These are phyloP conservation scores for Crotalus viridis DNA, from an alignment of 2,113 vertebrate species.

Conservation along the genomic window DNA sequence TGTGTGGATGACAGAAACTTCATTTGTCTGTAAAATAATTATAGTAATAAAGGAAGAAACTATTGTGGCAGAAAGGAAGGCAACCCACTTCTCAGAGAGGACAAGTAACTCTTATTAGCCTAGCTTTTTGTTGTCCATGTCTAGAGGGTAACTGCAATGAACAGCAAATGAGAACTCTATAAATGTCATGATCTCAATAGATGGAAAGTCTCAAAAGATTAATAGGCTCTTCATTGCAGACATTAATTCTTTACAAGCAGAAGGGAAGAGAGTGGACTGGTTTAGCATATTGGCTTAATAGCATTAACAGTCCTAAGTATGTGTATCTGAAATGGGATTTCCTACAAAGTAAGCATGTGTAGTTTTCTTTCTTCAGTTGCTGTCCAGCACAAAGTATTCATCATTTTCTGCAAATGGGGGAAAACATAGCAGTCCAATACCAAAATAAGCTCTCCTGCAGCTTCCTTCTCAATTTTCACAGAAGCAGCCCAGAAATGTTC, in stretches of 20 bases:
- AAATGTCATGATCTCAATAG: neutral
- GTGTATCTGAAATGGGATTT: neutral
- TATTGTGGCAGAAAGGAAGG: neutral
- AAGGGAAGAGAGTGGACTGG: neutral
- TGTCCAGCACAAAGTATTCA: neutral
- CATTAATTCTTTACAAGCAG: neutral
- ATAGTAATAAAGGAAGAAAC: neutral
- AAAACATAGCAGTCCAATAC: neutral
- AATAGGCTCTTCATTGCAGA: neutral
- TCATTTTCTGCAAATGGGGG: neutral
- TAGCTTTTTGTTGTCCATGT: neutral
- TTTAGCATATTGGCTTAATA: neutral
- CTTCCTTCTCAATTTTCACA: neutral
- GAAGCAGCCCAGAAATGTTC: neutral
- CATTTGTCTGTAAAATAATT: neutral
- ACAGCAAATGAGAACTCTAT: neutral
- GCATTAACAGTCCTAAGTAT: neutral
- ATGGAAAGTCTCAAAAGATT: neutral
- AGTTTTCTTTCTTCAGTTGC: neutral
- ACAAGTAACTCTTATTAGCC: neutral
- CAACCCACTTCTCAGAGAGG: neutral
- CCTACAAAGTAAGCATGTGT: neutral
- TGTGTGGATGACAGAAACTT: neutral
- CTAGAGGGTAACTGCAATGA: neutral
- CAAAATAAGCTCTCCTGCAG: neutral